Evolutionary conservation across 2,888 invertebrate genomes (phyloP), one percentile per base, ranked within the genome.

Genomic region (Amphiduros pacificus): DNA sequence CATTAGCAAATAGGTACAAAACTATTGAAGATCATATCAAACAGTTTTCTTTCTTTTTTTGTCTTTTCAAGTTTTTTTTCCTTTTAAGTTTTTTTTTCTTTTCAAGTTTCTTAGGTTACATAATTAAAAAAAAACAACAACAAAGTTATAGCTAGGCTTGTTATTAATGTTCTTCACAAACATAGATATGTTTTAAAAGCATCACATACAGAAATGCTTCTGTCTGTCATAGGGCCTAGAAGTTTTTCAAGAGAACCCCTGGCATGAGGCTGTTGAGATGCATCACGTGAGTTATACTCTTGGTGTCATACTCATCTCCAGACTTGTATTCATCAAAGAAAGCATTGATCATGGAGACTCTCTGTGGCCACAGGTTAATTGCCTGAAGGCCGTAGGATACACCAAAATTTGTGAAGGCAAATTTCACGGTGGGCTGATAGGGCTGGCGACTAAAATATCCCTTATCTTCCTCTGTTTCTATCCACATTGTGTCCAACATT

Each of bases 381-480:
- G 52, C 32, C 24, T 58, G 58, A 9, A 62, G 29, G 4, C 58
- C 62, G 24, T 62, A 62, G 27, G 62, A 62, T 14, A 62, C 54
- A n/a, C 62, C 62, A 24, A 48, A 62, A 32, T 62, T 62, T 17
- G 62, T 62, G 59, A 62, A 62, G 22, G 62, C 62, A 44, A 62
- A 62, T 50, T 62, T 62, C 53, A 59, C 50, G 48, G 26, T 53
- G 27, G 29, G 58, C 48, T 59, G 62, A 3, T 49, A 24, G 5
- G 62, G 62, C 27, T 62, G 54, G n/a, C 62, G 58, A 48, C 62
- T 59, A 54, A 62, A 62, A 41, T 59, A 62, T n/a, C 62, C 62
- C 20, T 29, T 32, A 24, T 51, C 62, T 17, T 31, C 51, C 20
- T 51, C 62, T 28, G 53, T 41, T 27, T 62, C 57, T 5, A 58